Base-by-base conservation (phyloP, 2,797 vertebrate species). In the Cynodonichthys magdalenae region DNA sequence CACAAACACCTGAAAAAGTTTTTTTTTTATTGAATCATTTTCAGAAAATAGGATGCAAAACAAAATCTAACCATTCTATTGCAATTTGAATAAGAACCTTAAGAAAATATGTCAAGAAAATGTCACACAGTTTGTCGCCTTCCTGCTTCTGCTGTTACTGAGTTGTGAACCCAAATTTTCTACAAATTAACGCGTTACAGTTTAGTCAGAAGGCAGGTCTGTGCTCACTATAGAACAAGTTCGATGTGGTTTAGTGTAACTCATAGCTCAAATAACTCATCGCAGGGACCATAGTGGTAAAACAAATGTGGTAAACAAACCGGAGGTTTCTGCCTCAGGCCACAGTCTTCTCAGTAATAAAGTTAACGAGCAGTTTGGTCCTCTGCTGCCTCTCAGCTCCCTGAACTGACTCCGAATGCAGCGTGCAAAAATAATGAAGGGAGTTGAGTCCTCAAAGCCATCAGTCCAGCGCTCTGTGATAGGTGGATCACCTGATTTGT, bases 401-500 rank as follows among this genome's bases (percentile, higher is more conserved):
- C 69, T 75, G 69, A 77, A 77, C 75, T 11, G 57, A 78, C 73
- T 75, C 73, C 18, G 27, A 85, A 71, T 60, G 71, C 46, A 3
- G 41, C 80, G 72, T 80, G 66, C 56, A 63, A 79, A 83, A 85
- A 87, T 77, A 85, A 83, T 69, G 64, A 82, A 79, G 65, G 61
- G 66, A 85, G 68, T 84, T 78, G 71, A 79, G 77, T 79, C 74
- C 63, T 79, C 46, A 1, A 76, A 84, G 82, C 56, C 72, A 68
- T 71, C 66, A 55, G 74, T 81, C 71, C 71, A 52, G 77, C 75
- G 63, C 78, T 79, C 71, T 62, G 58, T 74, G 78, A 83, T 83
- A 80, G 75, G 83, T 87, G 87, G 79, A 86, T 89, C 81, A 81
- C 74, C 78, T 66, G 45, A 89, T 90, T 82, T 86, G 79, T 82